A percentile compares a stretch with the other conserved stretches of the same genome.
Conservation (phyloP, 2,888 invertebrate genomes). For the Teleogryllus oceanicus region DNA sequence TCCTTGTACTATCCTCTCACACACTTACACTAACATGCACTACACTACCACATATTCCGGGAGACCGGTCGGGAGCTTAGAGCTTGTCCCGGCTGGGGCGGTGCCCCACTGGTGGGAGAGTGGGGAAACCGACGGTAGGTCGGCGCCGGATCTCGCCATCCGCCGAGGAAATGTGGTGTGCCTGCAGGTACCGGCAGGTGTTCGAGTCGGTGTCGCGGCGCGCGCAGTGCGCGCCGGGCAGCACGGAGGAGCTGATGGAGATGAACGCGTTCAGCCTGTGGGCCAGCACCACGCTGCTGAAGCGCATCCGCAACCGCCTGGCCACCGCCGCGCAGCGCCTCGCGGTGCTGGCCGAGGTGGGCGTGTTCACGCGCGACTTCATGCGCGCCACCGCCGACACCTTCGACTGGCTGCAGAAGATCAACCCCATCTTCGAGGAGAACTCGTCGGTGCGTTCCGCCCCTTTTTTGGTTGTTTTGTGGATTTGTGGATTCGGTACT, state of each 20-base stretch:
- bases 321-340: conserved; percentile 62
- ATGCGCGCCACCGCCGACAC: conserved; percentile 76
- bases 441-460: conserved; percentile 63
- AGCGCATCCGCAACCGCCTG: conserved; percentile 66
- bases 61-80: too few species aligned
- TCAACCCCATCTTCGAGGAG: conserved; percentile 75
- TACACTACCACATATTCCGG: too few species aligned
- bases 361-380: conserved; percentile 69
- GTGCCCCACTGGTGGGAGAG: too few species aligned
- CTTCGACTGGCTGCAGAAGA: conserved; percentile 77
- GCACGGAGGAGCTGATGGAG: conserved; percentile 77
- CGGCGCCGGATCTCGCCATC: too few species aligned
- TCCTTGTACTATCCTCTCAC: too few species aligned
- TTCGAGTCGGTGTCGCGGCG: conserved; percentile 68
- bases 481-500: too few species aligned
- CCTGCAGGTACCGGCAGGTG: conserved; percentile 47
- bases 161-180: too few species aligned
- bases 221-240: conserved; percentile 69
- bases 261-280: conserved; percentile 76
- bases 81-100: too few species aligned
- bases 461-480: too few species aligned
- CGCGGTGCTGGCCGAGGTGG: conserved; percentile 71
- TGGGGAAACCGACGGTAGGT: too few species aligned
- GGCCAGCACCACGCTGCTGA: conserved; percentile 69
- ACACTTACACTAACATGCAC: too few species aligned